Evolutionary conservation across 2,797 vertebrate genomes (phyloP), one percentile per base, ranked within the genome.

Genomic region (Chelon auratus): DNA sequence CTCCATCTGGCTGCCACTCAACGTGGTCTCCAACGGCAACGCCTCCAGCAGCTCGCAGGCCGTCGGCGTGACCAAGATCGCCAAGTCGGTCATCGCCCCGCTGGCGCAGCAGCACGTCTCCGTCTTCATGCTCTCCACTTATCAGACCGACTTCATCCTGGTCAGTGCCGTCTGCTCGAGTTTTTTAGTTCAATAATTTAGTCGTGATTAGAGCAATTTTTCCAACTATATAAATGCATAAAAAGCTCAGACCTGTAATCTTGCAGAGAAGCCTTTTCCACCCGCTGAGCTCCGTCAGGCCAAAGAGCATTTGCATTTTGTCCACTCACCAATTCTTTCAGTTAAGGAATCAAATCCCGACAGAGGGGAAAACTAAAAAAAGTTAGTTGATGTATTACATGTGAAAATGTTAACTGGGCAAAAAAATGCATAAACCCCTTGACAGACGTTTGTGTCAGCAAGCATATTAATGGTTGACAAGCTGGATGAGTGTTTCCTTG

Each of bases 131-230:
- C 93, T 99, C 54, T 99, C 98, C 81, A 99, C 97, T 0, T 99
- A 99, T 87, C 98, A 99, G 92, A 99, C 98, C 0, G 98, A 99
- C 92, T 99, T 97, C 76, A 97, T 99, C 90, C 93, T 99, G 95
- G 97, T 98, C 86, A 95, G 96, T 0, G 0, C 15, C 3, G 9
- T 22, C 47, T 9, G 1, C 18, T 51, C 22, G 22, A 22, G 22
- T 22, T 22, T 22, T 57, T 4, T 43, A 9, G 0, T 12, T n/a
- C 7, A 2, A 15, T 18, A 17, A 11, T 13, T 24, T 13, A 6
- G 10, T 3, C 45, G 33, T 26, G 5, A 15, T 64, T 11, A 60
- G n/a, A 65, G 59, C 53, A 10, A 2, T 59, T 53, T 20, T 33
- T 61, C 18, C 43, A 61, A 43, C 33, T 51, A 30, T 37, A 6